phyloP scores from a whole-genome alignment of 2,797 vertebrate genomes.

The Tachyglossus aculeatus region DNA sequence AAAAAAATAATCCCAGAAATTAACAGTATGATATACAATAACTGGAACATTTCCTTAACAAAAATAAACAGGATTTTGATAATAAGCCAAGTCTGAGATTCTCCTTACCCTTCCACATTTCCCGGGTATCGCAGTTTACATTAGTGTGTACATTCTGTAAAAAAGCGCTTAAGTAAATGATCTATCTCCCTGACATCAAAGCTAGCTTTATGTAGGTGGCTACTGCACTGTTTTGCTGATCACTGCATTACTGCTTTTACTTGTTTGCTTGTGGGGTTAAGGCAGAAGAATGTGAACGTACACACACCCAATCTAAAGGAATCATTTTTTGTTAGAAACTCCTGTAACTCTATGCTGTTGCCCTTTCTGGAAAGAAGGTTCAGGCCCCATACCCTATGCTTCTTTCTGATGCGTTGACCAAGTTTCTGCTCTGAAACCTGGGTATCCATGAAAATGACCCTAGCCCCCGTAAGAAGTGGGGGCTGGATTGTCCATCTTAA shows the following conservation, averaged over 20 bases:
- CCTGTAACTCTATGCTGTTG: too few relatives aligned
- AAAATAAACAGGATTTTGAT: constrained; percentile 14
- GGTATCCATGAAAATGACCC: too few relatives aligned
- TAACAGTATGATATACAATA: rapidly evolving
- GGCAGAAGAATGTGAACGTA: background rate
- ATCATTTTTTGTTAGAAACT: too few relatives aligned
- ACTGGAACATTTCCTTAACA: constrained; percentile 6
- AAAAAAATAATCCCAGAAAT: constrained; percentile 15
- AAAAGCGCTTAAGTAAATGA: constrained; percentile 12
- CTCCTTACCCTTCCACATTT: constrained; percentile 24
- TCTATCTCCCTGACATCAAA: constrained; percentile 60
- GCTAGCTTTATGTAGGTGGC: background rate
- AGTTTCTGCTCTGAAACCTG: too few relatives aligned
- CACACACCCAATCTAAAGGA: too few relatives aligned
- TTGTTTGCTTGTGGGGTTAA: background rate
- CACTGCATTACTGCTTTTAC: too few relatives aligned
- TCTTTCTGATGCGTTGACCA: too few relatives aligned
- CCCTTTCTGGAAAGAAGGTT: too few relatives aligned
- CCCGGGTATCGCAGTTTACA: constrained; percentile 8
- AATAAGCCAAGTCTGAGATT: constrained; percentile 50
- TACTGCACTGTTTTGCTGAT: too few relatives aligned
- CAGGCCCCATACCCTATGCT: too few relatives aligned
- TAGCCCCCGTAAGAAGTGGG: too few relatives aligned
- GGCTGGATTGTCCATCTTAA: too few relatives aligned
- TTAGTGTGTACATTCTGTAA: background rate